Evolutionary conservation across 1,140 invertebrate genomes (phyloP), one percentile per base, ranked within the genome.

Genomic region (Adoxophyes honmai): DNA sequence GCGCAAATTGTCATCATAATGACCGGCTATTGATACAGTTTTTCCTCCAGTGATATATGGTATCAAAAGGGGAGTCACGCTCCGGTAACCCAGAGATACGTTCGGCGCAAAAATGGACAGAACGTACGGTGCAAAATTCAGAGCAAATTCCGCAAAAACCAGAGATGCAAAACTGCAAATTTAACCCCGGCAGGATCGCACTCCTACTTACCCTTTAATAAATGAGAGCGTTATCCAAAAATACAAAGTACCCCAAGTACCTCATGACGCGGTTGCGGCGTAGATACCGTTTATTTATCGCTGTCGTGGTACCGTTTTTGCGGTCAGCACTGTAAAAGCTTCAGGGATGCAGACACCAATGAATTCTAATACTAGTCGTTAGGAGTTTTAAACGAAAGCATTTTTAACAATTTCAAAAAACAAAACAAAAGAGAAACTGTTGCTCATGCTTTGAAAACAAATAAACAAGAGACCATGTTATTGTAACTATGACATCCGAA

Each of bases 261-360:
- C 16, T 48, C 42, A 48, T 48, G 42, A 48, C 18, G 42, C 42
- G 42, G 21, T 48, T 48, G 42, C 42, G 42, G 42, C 42, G 18
- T 33, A n/a, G n/a, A n/a, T n/a, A 48, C 42, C 42, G 21, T 48
- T 6, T 48, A 48, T 48, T 48, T 48, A 48, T 48, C n/a, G 42
- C 21, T 48, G 42, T 48, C 18, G 42, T 10, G 42, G 42, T 28
- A 48, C 42, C 51, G 51, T 35, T 35, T 52, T 52, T 52, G 51
- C 51, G 51, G 51, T 52, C 15, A 34, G 33, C 33, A 48, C 42
- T 11, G 42, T 48, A 33, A 48, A 48, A 28, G 42, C 42, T 48
- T 18, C 9, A 44, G 39, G 6, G 14, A 7, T 11, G 34, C 34
- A 52, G 10, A 35, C 5, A 13, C 51, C n/a, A 52, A 52, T 52